phyloP scores from a whole-genome alignment of 2,888 invertebrate genomes.

The Drosophila sordidula region DNA sequence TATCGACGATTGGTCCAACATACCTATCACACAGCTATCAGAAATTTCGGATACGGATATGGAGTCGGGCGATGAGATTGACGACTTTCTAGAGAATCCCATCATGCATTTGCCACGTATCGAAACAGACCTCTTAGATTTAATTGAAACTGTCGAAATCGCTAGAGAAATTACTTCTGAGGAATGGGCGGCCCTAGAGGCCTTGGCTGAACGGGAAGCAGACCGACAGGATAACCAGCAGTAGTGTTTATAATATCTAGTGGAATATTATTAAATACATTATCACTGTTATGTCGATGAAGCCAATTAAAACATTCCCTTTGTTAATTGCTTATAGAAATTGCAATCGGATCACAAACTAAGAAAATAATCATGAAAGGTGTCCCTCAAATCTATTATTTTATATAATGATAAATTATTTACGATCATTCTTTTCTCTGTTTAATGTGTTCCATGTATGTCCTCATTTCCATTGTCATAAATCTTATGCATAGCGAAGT shows the following conservation, averaged over 20 bases:
- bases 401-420: no score
- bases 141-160: not conserved
- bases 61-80: conserved; percentile 2
- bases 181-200: not conserved
- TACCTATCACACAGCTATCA: conserved; percentile 7
- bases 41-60: not conserved
- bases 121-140: not conserved
- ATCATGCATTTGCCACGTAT: not conserved
- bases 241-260: not conserved
- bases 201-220: not conserved
- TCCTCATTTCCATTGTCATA: no score
- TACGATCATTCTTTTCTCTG: no score
- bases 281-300: no score
- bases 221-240: not conserved
- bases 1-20: not conserved
- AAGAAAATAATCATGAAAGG: no score
- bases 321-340: not conserved
- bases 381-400: no score
- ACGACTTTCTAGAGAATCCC: not conserved
- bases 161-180: not conserved
- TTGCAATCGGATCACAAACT: not conserved
- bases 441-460: no score
- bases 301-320: no score
- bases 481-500: no score
- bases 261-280: not conserved